Base-by-base conservation (phyloP, 1,140 invertebrate species). In the Polyergus mexicanus region DNA sequence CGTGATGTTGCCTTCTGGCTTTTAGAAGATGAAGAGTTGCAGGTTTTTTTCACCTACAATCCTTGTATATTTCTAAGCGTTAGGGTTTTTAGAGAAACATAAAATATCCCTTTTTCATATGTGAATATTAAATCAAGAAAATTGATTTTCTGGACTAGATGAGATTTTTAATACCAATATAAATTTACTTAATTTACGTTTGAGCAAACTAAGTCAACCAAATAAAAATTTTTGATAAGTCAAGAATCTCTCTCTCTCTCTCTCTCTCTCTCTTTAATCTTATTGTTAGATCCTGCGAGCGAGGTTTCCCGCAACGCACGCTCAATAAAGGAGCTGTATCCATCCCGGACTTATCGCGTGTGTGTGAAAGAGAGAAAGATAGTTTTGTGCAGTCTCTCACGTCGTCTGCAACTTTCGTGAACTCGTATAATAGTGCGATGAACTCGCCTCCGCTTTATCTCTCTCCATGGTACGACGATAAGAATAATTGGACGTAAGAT, bases 1-100 rank as follows among this genome's bases (percentile, higher is more conserved):
- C 90, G 90, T 92, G 91, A 91, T 88, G 76, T 47, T 89, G 60
- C 71, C 63, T 83, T 62, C 16, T 85, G 58, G 58, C 56, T 13
- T 41, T 28, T 76, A 56, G 60, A 81, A 85, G 77, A 88, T 44
- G 58, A 87, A 62, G 19, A 51, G 51, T 60, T 22, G 8, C 74
- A 51, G 41, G 28, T 66, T 78, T 13, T 13, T 47, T 41, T 66
- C 75, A 78, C 66, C 35, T 75, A 22, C 22, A 35, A 65, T 65
- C 3, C 10, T 28, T 2, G 2, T 11, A 19, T n/a, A 44, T 25
- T 7, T 41, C 4, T 38, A 3, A 41, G 10, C 13, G 10, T 2
- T 10, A n/a, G 19, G 44, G 3, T 63, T 47, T 47, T 41, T 47
- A 32, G 3, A 22, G 41, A 35, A 28, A 32, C 44, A 16, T 28